Evolutionary conservation across 2,888 invertebrate genomes (phyloP), one percentile per base, ranked within the genome.

Genomic region (Iselma pallidipennis): DNA sequence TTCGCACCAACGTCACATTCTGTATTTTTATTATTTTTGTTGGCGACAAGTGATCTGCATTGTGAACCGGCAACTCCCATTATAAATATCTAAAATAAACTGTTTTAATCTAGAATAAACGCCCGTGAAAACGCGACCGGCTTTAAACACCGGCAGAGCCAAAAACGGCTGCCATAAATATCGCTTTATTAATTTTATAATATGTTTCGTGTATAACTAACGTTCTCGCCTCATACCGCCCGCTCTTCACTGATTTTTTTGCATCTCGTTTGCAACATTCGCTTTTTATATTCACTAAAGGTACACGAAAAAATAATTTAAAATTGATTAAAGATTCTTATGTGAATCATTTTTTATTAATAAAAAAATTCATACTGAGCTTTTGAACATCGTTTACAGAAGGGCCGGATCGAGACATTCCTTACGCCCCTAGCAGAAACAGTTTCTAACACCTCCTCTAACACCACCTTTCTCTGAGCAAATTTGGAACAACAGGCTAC

Each of bases 21-120:
- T 74, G 80, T 78, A 77, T 80, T 81, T 81, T 81, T 80, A 76
- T 80, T 81, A 79, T 80, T 80, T 79, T 79, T 74, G 70, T 71
- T 71, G 77, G 76, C 80, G 80, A 80, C 80, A 80, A 82, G 80
- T 81, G 81, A 82, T 82, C 81, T 80, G 80, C 81, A 80, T 80
- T 80, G 79, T 80, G 79, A 78, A 78, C 79, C 75, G 76, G 75
- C 76, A 77, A 16, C 74, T 73, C 75, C 80, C 80, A 81, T 81
- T 81, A 81, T 81, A 81, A 81, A 81, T 81, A 81, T 81, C 81
- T 81, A 81, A 82, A 82, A 82, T 82, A 81, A 81, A 82, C 81
- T 81, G 82, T 81, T 82, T 81, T 82, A 82, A 82, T 82, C 81
- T 81, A 78, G 80, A 81, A 81, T 81, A 80, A 81, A 81, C 79